phyloP scores from a whole-genome alignment of 2,113 vertebrate species.

The Arizona elegans region DNA sequence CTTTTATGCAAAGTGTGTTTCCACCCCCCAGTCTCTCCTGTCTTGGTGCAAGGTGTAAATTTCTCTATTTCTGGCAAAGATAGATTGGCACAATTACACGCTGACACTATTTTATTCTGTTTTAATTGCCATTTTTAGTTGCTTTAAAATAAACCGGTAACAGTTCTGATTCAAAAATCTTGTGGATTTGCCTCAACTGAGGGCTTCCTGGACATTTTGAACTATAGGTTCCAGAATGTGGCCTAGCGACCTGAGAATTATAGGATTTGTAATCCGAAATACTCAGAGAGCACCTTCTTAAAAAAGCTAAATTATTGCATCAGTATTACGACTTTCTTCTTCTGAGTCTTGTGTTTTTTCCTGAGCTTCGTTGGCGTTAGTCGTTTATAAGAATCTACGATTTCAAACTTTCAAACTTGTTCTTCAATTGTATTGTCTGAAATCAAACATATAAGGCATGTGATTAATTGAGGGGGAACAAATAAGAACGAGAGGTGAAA shows the following conservation, averaged over 20 bases:
- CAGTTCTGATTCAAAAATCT: background rate
- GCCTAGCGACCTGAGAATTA: background rate
- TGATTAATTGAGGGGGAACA: background rate
- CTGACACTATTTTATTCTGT: background rate
- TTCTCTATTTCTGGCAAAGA: slow-evolving; percentile 4
- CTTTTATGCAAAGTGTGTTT: background rate
- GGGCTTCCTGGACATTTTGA: background rate
- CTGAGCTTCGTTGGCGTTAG: background rate
- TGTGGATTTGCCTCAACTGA: background rate
- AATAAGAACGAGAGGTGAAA: background rate
- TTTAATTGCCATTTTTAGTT: background rate
- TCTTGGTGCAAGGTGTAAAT: slow-evolving; percentile 11
- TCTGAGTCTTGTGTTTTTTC: background rate
- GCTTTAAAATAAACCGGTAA: background rate
- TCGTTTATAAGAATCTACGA: background rate
- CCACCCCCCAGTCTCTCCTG: background rate
- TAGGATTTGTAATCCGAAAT: background rate
- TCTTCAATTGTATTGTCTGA: background rate
- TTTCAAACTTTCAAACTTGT: background rate
- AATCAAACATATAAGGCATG: background rate
- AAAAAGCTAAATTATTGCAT: background rate
- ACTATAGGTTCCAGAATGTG: background rate
- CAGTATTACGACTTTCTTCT: background rate
- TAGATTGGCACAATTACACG: background rate
- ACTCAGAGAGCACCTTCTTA: background rate